phyloP scores from a whole-genome alignment of 2,113 vertebrate genomes.

The Urocynchramus pylzowi region DNA sequence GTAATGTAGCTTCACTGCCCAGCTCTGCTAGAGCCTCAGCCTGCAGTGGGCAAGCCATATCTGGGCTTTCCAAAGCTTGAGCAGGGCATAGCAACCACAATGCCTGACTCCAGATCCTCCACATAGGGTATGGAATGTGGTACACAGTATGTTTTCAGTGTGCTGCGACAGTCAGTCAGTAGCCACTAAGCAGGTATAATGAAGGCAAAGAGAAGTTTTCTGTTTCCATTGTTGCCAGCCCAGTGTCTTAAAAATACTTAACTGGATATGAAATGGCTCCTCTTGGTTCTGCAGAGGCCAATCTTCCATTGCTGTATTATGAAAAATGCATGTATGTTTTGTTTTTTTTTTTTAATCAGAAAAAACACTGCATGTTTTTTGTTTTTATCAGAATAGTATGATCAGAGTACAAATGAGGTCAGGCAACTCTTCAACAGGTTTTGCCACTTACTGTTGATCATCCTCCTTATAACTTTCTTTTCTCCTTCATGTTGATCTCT shows the following conservation, averaged over 20 bases:
- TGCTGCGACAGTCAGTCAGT: background rate
- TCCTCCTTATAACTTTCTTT: conserved; percentile 3
- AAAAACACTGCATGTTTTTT: background rate
- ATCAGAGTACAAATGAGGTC: background rate
- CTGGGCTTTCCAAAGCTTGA: background rate
- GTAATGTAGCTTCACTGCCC: background rate
- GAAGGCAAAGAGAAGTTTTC: background rate
- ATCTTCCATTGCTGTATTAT: background rate
- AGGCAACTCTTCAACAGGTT: background rate
- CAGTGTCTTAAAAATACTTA: background rate
- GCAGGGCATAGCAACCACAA: background rate
- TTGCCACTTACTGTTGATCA: background rate
- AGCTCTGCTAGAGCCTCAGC: background rate
- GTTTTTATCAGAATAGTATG: background rate
- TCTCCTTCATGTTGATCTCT: background rate
- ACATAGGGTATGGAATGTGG: background rate
- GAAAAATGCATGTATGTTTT: background rate
- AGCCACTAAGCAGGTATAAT: background rate
- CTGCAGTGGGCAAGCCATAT: rapidly evolving
- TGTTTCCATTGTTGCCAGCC: background rate
- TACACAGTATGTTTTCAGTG: background rate
- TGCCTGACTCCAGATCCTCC: background rate
- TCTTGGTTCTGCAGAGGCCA: background rate
- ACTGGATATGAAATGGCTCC: background rate
- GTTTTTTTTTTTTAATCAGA: background rate